A percentile compares a stretch with the other conserved stretches of the same genome.
Conservation (phyloP, 2,888 invertebrate species). For the Cremastinae sp. region DNA sequence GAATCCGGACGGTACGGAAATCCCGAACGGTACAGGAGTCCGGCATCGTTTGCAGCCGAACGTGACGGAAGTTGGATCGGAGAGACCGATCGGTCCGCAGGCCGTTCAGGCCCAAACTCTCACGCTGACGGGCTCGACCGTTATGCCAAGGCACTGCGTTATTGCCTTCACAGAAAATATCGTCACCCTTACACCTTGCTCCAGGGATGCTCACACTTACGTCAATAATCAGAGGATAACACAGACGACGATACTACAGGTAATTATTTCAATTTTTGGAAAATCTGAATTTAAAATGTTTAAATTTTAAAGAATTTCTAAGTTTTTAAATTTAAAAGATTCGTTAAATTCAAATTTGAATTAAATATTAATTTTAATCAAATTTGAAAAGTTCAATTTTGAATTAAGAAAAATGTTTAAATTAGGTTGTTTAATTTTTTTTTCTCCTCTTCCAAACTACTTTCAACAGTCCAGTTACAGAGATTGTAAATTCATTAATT, state of each 20-base stretch:
- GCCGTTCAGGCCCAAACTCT: constrained; percentile 81
- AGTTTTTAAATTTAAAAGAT: too few relatives aligned
- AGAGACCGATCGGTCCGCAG: constrained; percentile 85
- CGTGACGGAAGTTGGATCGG: constrained; percentile 87
- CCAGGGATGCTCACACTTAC: constrained; percentile 95
- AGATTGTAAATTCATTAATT: too few relatives aligned
- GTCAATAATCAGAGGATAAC: constrained; percentile 95
- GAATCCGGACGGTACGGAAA: constrained; percentile 87
- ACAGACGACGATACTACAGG: constrained; percentile 95
- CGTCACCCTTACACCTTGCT: constrained; percentile 96
- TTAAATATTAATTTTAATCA: too few relatives aligned
- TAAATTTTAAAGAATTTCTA: too few relatives aligned
- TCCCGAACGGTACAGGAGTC: constrained; percentile 76
- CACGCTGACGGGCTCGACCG: constrained; percentile 93
- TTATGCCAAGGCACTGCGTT: constrained; percentile 97
- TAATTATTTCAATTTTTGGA: constrained; percentile 67
- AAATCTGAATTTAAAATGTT: background rate
- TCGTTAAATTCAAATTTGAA: too few relatives aligned
- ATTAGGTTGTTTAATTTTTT: too few relatives aligned
- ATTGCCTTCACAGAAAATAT: constrained; percentile 95
- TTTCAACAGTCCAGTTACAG: too few relatives aligned
- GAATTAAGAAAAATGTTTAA: too few relatives aligned
- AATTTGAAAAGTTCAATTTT: too few relatives aligned
- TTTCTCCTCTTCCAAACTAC: too few relatives aligned
- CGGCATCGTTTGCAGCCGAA: constrained; percentile 83